Evolutionary conservation across 2,888 invertebrate species (phyloP).

Genomic region (Drosophila cognata): DNA sequence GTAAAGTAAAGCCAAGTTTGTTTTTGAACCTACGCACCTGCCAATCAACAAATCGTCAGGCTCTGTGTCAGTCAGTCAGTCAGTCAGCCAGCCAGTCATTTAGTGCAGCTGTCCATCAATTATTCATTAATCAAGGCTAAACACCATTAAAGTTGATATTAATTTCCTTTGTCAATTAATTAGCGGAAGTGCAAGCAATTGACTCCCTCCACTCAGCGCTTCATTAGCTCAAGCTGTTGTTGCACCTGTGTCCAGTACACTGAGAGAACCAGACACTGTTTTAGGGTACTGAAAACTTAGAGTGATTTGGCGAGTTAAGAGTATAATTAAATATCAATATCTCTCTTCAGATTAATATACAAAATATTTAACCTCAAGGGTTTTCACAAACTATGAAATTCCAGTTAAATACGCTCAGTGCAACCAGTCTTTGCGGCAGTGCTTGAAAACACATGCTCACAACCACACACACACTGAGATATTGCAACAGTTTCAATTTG

Average conservation of each 20-base stretch:
- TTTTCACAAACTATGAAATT: neutral
- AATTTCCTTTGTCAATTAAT: slow-evolving; percentile 73
- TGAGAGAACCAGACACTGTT: neutral
- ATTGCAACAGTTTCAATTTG: slow-evolving; percentile 74
- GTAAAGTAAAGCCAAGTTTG: slow-evolving; percentile 31
- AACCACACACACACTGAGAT: slow-evolving; percentile 44
- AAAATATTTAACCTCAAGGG: neutral
- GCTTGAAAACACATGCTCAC: slow-evolving; percentile 21
- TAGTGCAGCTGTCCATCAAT: slow-evolving; percentile 57
- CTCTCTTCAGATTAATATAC: neutral
- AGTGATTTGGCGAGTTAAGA: neutral
- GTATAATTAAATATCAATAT: neutral
- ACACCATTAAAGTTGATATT: slow-evolving; percentile 74
- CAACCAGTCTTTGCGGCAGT: slow-evolving; percentile 1
- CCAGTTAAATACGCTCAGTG: neutral
- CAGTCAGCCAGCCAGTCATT: slow-evolving; percentile 17
- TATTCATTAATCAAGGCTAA: slow-evolving; percentile 75
- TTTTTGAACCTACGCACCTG: slow-evolving; percentile 50
- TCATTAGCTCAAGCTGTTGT: slow-evolving; percentile 1
- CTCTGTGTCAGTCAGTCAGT: slow-evolving; percentile 1
- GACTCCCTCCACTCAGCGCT: neutral
- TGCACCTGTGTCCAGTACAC: slow-evolving; percentile 2
- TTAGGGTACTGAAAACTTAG: neutral
- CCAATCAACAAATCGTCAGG: slow-evolving; percentile 12
- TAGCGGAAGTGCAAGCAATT: slow-evolving; percentile 61